Base-by-base conservation (phyloP, 2,113 vertebrate genomes). In the Nyctibius bracteatus region DNA sequence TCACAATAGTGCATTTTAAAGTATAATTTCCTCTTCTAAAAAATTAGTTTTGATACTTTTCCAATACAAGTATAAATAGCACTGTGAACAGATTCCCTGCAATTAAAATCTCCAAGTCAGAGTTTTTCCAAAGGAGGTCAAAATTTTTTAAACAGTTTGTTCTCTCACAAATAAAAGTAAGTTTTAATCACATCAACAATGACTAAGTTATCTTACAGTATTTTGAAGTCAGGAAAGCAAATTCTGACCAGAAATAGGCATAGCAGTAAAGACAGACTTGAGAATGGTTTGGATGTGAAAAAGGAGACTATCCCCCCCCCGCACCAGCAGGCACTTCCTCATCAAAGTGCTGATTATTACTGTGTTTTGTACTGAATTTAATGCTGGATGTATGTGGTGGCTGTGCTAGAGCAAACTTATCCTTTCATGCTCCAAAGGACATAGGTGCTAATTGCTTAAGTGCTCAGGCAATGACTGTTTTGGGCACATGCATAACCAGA, bases 11-110 rank as follows among this genome's bases (percentile, higher is more conserved):
- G 86, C 78, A 72, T 93, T 97, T 97, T 86, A 94, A 96, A 98
- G 95, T 94, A 92, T 90, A 80, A 81, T 95, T 93, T 97, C 85
- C 94, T 96, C 92, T 91, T 95, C 96, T 96, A 88, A 94, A 95
- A 96, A 78, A 97, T 95, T 54, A 82, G 93, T 97, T 97, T 96
- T 95, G 97, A 97, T 94, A 86, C 77, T 61, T 77, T 92, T 88
- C 94, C 96, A 97, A 59, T 33, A 72, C 17, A 81, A 86, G 95
- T 92, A 97, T 96, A 97, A 98, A 98, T 92, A 98, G 97, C 86
- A 49, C 88, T 30, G 28, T 51, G 90, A 86, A 94, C 95, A 90
- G 93, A 86, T 96, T 89, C 72, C 57, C 81, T 81, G 92, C 95
- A 96, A 97, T 97, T 97, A 96, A 94, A 96, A 92, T 37, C 77